Evolutionary conservation across 2,113 vertebrate species (phyloP).

Genomic region (Aldabrachelys gigantea): DNA sequence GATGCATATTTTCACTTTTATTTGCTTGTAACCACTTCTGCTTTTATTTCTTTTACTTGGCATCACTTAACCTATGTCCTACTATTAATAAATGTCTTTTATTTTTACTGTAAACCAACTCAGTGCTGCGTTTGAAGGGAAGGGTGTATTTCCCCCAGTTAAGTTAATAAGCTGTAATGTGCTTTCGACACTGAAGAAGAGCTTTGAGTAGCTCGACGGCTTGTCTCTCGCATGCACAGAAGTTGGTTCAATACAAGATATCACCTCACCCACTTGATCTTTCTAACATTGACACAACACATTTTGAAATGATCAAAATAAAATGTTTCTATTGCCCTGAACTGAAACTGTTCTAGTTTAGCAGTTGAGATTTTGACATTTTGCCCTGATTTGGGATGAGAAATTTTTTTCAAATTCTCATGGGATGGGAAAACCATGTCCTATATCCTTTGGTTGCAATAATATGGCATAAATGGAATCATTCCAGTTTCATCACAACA

Average conservation of each 20-base stretch:
- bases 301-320: background rate
- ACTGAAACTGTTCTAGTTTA: background rate
- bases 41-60: background rate
- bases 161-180: background rate
- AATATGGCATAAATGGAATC: background rate
- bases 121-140: background rate
- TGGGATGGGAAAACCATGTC: background rate
- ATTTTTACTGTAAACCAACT: background rate
- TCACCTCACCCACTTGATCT: background rate
- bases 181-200: background rate
- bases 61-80: background rate
- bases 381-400: background rate
- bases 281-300: background rate
- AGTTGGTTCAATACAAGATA: background rate
- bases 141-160: background rate
- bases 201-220: background rate
- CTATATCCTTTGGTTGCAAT: background rate
- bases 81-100: background rate
- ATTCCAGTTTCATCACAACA: background rate
- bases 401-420: background rate
- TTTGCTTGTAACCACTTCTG: too few relatives aligned
- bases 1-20: too few relatives aligned
- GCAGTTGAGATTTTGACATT: background rate
- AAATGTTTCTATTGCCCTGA: background rate
- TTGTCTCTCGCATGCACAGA: background rate